A percentile compares a stretch with the other conserved stretches of the same genome.
phyloP scores from a whole-genome alignment of 2,113 vertebrate genomes.

The Stigmatopora argus region DNA sequence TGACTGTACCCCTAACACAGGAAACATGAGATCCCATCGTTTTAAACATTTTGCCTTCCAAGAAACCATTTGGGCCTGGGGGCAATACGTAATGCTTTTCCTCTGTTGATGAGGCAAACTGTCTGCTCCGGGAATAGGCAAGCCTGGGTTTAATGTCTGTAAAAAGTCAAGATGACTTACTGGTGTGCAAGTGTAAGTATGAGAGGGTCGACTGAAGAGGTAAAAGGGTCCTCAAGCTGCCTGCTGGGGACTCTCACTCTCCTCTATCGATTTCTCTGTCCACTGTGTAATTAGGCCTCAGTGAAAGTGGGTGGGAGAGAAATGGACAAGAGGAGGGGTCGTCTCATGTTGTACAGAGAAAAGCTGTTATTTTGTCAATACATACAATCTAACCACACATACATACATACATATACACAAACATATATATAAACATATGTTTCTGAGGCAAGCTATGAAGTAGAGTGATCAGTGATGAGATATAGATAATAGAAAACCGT shows the following conservation, averaged over 20 bases:
- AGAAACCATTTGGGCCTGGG: neutral
- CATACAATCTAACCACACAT: too few relatives aligned
- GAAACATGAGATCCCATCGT: neutral
- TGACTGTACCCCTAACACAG: neutral
- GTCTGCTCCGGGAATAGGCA: conserved; percentile 23
- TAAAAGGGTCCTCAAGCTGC: conserved; percentile 50
- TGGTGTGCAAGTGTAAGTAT: conserved; percentile 46
- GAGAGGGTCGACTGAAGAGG: conserved; percentile 40
- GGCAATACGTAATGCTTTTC: conserved; percentile 48
- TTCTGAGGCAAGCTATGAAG: neutral
- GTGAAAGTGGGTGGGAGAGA: conserved; percentile 52
- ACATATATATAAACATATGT: too few relatives aligned
- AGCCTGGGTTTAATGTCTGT: conserved; percentile 42
- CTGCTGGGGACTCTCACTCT: conserved; percentile 62
- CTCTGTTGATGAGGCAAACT: conserved; percentile 40
- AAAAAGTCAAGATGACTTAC: conserved; percentile 57
- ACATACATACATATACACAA: too few relatives aligned
- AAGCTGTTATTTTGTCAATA: conserved; percentile 60
- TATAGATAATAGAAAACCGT: neutral
- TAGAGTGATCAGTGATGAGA: neutral
- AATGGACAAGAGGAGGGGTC: conserved; percentile 35
- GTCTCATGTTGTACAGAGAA: conserved; percentile 27
- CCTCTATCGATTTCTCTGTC: conserved; percentile 67
- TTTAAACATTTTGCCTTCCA: neutral
- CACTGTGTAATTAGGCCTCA: conserved; percentile 65